phyloP scores from a whole-genome alignment of 1,140 invertebrate genomes.

The Planococcus citri region DNA sequence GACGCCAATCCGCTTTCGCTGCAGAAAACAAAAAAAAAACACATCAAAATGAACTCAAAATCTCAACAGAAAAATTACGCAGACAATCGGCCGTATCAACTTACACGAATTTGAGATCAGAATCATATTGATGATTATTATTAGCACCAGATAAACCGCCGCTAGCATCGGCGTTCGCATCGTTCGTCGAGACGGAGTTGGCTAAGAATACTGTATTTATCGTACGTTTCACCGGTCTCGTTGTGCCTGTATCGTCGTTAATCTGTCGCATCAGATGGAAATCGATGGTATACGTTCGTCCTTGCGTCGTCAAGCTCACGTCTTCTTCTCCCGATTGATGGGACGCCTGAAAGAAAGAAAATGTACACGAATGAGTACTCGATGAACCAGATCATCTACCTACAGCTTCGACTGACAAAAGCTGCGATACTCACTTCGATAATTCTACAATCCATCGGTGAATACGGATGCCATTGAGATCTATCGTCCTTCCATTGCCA shows the following conservation, averaged over 20 bases:
- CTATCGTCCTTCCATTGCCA: constrained; percentile 94
- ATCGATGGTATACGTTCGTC: constrained; percentile 88
- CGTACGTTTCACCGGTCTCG: constrained; percentile 72
- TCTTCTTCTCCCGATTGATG: constrained; percentile 89
- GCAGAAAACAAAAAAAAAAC: constrained; percentile 18
- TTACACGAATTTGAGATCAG: constrained; percentile 18
- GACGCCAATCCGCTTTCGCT: constrained; percentile 48
- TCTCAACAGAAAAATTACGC: neutral
- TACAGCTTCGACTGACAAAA: neutral
- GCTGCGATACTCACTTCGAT: constrained; percentile 53
- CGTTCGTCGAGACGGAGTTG: constrained; percentile 6
- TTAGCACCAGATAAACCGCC: neutral
- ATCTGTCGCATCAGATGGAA: constrained; percentile 96
- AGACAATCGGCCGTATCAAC: too few species aligned
- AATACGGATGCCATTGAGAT: constrained; percentile 58
- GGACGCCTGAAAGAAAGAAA: constrained; percentile 55
- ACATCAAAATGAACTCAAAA: neutral
- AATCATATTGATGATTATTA: constrained; percentile 23
- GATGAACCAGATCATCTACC: neutral
- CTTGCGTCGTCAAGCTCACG: constrained; percentile 78
- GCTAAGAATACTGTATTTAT: constrained; percentile 31
- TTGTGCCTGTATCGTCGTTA: constrained; percentile 91
- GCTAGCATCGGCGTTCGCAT: neutral
- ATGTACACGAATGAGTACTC: neutral
- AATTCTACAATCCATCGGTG: constrained; percentile 56